Evolutionary conservation across 2,888 invertebrate species (phyloP), one percentile per base, ranked within the genome.

Genomic region (Chalcis sispes): DNA sequence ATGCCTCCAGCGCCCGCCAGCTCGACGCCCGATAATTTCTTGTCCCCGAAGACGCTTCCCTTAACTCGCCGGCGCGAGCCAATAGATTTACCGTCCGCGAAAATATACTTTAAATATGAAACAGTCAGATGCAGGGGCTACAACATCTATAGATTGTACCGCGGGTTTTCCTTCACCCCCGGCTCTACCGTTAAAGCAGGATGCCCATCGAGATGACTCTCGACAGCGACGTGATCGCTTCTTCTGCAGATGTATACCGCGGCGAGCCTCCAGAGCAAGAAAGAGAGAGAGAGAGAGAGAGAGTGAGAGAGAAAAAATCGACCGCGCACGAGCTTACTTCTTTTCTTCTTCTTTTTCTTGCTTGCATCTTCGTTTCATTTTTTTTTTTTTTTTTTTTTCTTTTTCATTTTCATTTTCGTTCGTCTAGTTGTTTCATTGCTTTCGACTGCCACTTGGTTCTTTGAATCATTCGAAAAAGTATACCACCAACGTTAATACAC

Each of bases 51-150:
- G 25, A 36, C 42, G 18, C 18, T 10, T 62, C 72, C 7, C 18
- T 27, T 46, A 46, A 36, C 27, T 42, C 59, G 10, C 29, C 1
- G 4, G 5, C n/a, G 1, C 79, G 77, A 78, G 86, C 80, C 86
- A 85, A 86, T 86, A 86, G 81, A 81, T 85, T 74, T 67, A 54
- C 85, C 78, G 81, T 79, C 81, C 77, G 61, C 52, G 64, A 48
- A 87, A 87, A 85, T 86, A 85, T 85, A 86, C 84, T 87, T 86
- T 87, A 87, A 88, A 87, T 88, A 87, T 87, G 86, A 86, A 88
- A 87, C 85, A 88, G 87, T 87, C 86, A 85, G 85, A 84, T 81
- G 83, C 86, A 86, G 82, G 81, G 20, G 66, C 36, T n/a, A n/a
- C n/a, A n/a, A n/a, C n/a, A n/a, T 50, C 29, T 27, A n/a, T 32